phyloP scores from a whole-genome alignment of 2,888 invertebrate genomes.

The Lacanobia oleracea region DNA sequence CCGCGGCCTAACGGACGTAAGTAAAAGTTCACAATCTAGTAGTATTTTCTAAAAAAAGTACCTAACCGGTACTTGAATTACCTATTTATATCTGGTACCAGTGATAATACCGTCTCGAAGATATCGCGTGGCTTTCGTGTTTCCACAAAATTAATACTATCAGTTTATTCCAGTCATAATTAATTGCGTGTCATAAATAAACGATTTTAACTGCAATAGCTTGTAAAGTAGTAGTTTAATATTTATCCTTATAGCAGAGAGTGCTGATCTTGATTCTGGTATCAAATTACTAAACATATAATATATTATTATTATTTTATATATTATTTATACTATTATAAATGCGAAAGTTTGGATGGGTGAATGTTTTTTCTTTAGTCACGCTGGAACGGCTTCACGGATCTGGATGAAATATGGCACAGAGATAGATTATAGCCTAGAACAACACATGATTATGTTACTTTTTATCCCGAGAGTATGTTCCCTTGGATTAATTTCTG shows the following conservation, averaged over 20 bases:
- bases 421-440: no score
- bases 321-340: no score
- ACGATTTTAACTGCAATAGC: constrained; percentile 7
- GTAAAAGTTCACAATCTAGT: not conserved
- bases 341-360: no score
- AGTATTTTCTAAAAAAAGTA: not conserved
- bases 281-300: no score
- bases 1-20: no score
- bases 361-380: no score
- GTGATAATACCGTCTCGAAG: constrained; percentile 8
- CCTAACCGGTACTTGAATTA: not conserved
- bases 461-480: no score
- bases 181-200: constrained; percentile 47
- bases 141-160: constrained; percentile 42
- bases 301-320: no score
- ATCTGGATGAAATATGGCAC: no score
- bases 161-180: constrained; percentile 25
- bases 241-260: not conserved
- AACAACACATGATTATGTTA: no score
- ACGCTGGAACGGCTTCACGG: no score
- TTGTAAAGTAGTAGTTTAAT: constrained; percentile 3
- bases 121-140: constrained; percentile 48
- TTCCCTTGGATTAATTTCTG: no score
- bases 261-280: not conserved
- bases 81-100: constrained; percentile 18